Conservation (phyloP, 2,888 invertebrate genomes). For the Tillus elongatus region DNA sequence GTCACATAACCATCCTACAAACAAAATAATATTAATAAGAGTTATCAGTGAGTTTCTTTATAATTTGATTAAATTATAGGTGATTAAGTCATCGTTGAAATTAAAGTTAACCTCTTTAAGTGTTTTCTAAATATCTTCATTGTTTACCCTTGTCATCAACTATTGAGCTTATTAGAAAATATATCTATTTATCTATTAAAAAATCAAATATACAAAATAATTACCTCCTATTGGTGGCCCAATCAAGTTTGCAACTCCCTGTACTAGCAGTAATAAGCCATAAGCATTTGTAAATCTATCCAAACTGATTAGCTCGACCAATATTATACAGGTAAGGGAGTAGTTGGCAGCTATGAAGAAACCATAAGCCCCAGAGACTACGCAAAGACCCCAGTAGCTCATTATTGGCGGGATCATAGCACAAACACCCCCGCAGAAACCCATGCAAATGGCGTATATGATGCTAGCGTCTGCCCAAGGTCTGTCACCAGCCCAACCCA, state of each 20-base stretch:
- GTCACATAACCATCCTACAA: conserved; percentile 73
- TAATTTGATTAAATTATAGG: conserved; percentile 1
- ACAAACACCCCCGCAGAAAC: conserved; percentile 59
- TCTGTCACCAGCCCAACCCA: conserved; percentile 83
- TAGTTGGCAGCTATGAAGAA: conserved; percentile 88
- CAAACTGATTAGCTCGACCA: conserved; percentile 81
- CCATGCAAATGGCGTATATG: conserved; percentile 76
- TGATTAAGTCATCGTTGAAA: too few species aligned
- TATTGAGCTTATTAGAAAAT: too few species aligned
- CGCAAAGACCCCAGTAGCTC: conserved; percentile 51
- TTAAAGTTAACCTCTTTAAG: too few species aligned
- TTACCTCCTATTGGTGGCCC: conserved; percentile 87
- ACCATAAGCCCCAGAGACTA: conserved; percentile 72
- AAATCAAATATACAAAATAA: conserved; percentile 16
- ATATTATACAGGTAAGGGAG: conserved; percentile 80
- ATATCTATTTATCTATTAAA: too few species aligned
- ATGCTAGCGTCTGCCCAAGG: conserved; percentile 65
- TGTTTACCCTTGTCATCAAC: too few species aligned
- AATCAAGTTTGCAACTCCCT: conserved; percentile 81
- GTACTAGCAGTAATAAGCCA: conserved; percentile 75
- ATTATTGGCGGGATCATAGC: conserved; percentile 54
- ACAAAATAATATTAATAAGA: conserved; percentile 13
- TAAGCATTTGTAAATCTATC: conserved; percentile 88
- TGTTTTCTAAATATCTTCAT: too few species aligned
- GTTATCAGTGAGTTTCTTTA: neutral